Conservation (phyloP, 2,113 vertebrate species). For the Syngnathus scovelli region DNA sequence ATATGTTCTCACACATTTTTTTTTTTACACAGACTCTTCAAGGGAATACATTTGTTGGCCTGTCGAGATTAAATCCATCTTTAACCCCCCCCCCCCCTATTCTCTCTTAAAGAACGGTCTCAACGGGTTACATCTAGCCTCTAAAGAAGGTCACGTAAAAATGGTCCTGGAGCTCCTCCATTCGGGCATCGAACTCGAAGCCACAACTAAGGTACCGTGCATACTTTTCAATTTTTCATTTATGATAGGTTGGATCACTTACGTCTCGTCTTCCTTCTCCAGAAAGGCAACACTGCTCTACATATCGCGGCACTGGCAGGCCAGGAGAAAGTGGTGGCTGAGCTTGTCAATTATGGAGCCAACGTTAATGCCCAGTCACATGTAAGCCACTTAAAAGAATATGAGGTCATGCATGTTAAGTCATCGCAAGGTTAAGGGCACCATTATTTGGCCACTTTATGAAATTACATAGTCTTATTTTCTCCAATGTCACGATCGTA, state of each 20-base stretch:
- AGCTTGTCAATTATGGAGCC: conserved; percentile 88
- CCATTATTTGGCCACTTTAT: too few species aligned
- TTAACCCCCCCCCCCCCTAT: conserved; percentile 14
- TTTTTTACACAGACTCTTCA: not conserved
- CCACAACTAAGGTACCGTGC: conserved; percentile 85
- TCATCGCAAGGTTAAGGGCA: not conserved
- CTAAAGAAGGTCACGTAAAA: conserved; percentile 96
- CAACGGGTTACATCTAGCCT: conserved; percentile 92
- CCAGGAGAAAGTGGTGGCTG: conserved; percentile 81
- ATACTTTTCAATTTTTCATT: too few species aligned
- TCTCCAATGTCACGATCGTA: too few species aligned
- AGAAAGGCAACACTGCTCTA: conserved; percentile 97
- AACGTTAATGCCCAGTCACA: conserved; percentile 96
- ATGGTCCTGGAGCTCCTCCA: conserved; percentile 94
- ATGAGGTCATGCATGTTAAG: not conserved
- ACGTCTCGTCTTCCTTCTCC: conserved; percentile 25
- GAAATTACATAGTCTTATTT: too few species aligned
- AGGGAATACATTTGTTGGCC: not conserved
- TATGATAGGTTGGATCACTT: conserved; percentile 3
- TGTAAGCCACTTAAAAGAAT: conserved; percentile 59
- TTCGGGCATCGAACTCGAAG: conserved; percentile 86
- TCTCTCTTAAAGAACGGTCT: conserved; percentile 81
- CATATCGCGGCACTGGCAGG: conserved; percentile 93
- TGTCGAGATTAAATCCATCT: conserved; percentile 15
- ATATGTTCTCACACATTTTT: not conserved